phyloP scores from a whole-genome alignment of 2,888 invertebrate genomes.

The Ceramica pisi region DNA sequence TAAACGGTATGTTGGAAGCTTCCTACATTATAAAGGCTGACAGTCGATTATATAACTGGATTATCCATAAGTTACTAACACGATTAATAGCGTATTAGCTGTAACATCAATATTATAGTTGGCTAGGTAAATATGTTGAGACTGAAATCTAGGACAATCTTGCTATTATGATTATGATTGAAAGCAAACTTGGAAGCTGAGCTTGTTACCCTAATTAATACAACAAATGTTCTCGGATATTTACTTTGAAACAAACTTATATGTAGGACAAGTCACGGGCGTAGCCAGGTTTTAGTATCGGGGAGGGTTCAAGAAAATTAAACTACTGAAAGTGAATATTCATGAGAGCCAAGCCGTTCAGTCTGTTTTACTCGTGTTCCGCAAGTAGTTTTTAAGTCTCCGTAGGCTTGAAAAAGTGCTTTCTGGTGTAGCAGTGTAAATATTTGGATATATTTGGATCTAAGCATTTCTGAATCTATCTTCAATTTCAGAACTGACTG shows the following conservation, averaged over 20 bases:
- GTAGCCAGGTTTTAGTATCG: too few species aligned
- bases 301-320: too few species aligned
- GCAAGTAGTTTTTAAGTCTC: too few species aligned
- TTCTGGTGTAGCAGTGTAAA: too few species aligned
- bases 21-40: not conserved
- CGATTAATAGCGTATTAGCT: not conserved
- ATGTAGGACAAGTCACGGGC: not conserved
- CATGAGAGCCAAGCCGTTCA: too few species aligned
- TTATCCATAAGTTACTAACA: constrained; percentile 2
- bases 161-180: constrained; percentile 2
- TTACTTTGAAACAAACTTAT: constrained; percentile 23
- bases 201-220: constrained; percentile 6
- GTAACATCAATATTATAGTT: constrained; percentile 1
- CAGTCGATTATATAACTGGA: not conserved
- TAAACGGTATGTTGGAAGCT: not conserved
- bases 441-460: too few species aligned
- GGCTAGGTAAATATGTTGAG: too few species aligned
- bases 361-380: too few species aligned
- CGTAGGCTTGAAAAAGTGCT: too few species aligned
- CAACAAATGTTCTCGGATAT: not conserved
- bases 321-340: too few species aligned
- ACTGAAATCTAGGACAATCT: not conserved
- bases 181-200: constrained; percentile 15
- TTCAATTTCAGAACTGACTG: too few species aligned
- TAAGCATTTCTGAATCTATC: too few species aligned